A percentile compares a stretch with the other conserved stretches of the same genome.
Evolutionary conservation across 1,140 invertebrate species (phyloP).

Genomic region (Lysiphlebus fabarum): DNA sequence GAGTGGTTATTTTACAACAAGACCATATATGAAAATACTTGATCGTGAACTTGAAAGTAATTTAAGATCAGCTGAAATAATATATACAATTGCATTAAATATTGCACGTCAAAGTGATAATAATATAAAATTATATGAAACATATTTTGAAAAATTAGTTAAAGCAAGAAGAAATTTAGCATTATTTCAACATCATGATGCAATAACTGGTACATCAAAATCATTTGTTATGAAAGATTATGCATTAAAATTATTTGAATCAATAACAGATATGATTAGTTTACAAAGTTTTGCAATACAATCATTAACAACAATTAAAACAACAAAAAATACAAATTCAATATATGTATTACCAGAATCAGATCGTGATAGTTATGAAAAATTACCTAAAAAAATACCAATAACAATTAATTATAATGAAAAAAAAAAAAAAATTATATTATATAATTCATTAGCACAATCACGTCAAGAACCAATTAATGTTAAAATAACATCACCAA

Average conservation of each 20-base stretch:
- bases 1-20: slow-evolving; percentile 93
- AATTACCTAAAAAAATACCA: slow-evolving; percentile 66
- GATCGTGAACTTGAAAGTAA: slow-evolving; percentile 83
- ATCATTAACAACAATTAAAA: slow-evolving; percentile 58
- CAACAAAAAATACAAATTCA: slow-evolving; percentile 46
- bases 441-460: slow-evolving; percentile 81
- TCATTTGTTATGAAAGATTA: slow-evolving; percentile 87
- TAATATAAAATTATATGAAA: slow-evolving; percentile 72
- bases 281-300: slow-evolving; percentile 75
- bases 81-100: slow-evolving; percentile 81
- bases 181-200: slow-evolving; percentile 95
- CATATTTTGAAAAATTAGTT: slow-evolving; percentile 78
- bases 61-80: slow-evolving; percentile 81
- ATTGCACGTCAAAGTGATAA: slow-evolving; percentile 64
- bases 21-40: slow-evolving; percentile 89
- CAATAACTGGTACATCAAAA: slow-evolving; percentile 92
- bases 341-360: slow-evolving; percentile 69
- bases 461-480: slow-evolving; percentile 72
- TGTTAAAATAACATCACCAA: slow-evolving; percentile 66
- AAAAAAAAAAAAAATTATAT: slow-evolving; percentile 59
- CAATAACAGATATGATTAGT: slow-evolving; percentile 71
- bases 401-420: slow-evolving; percentile 56
- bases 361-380: slow-evolving; percentile 78
- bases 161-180: slow-evolving; percentile 74
- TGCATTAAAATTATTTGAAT: slow-evolving; percentile 78